Evolutionary conservation across 2,113 vertebrate genomes (phyloP), one percentile per base, ranked within the genome.

Genomic region (Saccopteryx leptura): DNA sequence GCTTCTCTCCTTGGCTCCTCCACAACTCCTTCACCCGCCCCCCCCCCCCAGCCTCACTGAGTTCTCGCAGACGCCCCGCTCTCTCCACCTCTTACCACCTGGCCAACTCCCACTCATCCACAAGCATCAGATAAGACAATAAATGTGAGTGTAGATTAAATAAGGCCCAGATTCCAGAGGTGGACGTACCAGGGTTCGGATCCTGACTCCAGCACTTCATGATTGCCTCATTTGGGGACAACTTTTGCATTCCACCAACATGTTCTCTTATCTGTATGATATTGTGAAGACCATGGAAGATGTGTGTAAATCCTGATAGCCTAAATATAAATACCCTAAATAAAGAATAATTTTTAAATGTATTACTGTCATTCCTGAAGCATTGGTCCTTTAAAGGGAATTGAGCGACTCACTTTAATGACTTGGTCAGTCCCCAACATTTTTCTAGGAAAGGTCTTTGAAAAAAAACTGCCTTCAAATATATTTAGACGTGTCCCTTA

Each of bases 1-100:
- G 23, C 54, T 65, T 56, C 58, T 61, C 24, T 9, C 24, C 72
- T n/a, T 3, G 19, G 33, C 46, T 6, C 23, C 33, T 60, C 46
- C 10, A 2, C 2, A 5, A 18, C 2, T 50, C 3, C 63, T 17
- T 1, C 14, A 26, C 4, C 1, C 11, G 4, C 1, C 24, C 4
- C 23, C 2, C 5, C n/a, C 19, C 58, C 56, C 13, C 66, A 54
- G 61, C 39, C 39, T 23, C 48, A 26, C 9, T 0, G 2, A 7
- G 33, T 52, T 48, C 61, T 12, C 1, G 0, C 7, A 24, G 54
- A 63, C 3, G 11, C 21, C n/a, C 76, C 23, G 33, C 23, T 26
- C 14, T 66, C 33, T 65, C 71, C 24, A 3, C 4, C 60, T 46
- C 46, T 46, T 21, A 7, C 46, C 54, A 18, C 7, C 74, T 5